These are phyloP conservation scores for Cephus runcator DNA, from an alignment of 2,888 invertebrate genomes.

Conservation along the genomic window DNA sequence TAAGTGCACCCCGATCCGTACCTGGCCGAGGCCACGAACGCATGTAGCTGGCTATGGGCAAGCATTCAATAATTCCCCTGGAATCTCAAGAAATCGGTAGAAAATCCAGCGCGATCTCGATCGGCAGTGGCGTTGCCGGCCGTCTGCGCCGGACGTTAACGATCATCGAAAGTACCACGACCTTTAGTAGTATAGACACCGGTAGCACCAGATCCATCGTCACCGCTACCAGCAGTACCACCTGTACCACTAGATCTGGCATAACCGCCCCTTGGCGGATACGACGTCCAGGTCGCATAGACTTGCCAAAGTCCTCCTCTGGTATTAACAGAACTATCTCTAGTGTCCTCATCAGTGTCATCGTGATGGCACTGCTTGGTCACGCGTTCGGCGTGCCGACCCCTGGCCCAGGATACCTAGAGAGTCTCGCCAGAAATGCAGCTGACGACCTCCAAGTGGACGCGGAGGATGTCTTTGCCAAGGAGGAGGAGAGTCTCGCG, in stretches of 20 bases:
- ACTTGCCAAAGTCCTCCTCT: not conserved
- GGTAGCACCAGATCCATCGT: not conserved
- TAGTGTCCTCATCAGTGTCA: not conserved
- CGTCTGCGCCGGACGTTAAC: not conserved
- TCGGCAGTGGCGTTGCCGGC: not conserved
- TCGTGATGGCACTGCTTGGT: not conserved
- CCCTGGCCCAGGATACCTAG: not conserved
- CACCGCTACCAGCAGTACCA: not conserved
- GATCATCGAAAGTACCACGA: not conserved
- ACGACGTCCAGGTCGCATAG: not conserved
- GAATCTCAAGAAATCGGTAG: conserved; percentile 41
- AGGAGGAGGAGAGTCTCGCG: not conserved
- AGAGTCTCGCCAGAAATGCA: not conserved
- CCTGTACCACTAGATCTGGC: not conserved
- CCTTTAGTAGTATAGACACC: not conserved
- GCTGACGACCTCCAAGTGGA: not conserved
- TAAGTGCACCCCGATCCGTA: conserved; percentile 1
- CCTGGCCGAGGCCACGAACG: conserved; percentile 38
- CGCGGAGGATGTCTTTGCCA: conserved; percentile 5
- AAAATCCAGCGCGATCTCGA: conserved; percentile 8
- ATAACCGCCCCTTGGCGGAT: not conserved
- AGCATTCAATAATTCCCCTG: conserved; percentile 52
- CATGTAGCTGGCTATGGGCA: conserved; percentile 60
- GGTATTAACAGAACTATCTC: not conserved
- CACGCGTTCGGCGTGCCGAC: not conserved